Evolutionary conservation across 2,797 vertebrate genomes (phyloP).

Genomic region (Artibeus lituratus): DNA sequence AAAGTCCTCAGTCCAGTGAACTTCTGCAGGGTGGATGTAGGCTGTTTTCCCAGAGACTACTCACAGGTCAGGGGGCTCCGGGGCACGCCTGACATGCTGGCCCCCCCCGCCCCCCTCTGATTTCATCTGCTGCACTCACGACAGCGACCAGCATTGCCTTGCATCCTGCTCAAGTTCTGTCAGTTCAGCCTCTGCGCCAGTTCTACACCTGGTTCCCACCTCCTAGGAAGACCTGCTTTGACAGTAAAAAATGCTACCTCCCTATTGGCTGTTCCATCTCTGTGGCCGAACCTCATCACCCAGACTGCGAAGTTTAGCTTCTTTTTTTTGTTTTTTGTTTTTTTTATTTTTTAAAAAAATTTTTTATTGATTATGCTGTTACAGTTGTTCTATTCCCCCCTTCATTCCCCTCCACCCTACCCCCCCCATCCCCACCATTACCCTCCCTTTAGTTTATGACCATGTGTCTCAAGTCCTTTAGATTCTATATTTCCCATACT

Average conservation of each 20-base stretch:
- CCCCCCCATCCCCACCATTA: too few relatives aligned
- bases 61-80: background rate
- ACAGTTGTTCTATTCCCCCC: too few relatives aligned
- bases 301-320: background rate
- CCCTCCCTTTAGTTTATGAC: too few relatives aligned
- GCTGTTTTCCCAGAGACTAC: background rate
- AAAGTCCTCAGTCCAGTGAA: background rate
- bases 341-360: too few relatives aligned
- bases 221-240: background rate
- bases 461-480: too few relatives aligned
- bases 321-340: too few relatives aligned
- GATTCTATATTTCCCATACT: too few relatives aligned
- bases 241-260: background rate
- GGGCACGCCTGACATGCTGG: background rate
- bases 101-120: background rate
- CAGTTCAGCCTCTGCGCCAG: background rate
- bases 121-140: background rate
- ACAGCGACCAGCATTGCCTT: background rate
- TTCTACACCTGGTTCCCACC: background rate
- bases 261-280: too few relatives aligned
- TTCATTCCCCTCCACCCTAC: too few relatives aligned
- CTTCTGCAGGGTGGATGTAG: background rate
- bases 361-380: too few relatives aligned
- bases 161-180: background rate
- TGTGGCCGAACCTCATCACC: too few relatives aligned